Conservation (phyloP, 64 coral and sea anemone genomes). For the Hydrozoanthus tunicans region DNA sequence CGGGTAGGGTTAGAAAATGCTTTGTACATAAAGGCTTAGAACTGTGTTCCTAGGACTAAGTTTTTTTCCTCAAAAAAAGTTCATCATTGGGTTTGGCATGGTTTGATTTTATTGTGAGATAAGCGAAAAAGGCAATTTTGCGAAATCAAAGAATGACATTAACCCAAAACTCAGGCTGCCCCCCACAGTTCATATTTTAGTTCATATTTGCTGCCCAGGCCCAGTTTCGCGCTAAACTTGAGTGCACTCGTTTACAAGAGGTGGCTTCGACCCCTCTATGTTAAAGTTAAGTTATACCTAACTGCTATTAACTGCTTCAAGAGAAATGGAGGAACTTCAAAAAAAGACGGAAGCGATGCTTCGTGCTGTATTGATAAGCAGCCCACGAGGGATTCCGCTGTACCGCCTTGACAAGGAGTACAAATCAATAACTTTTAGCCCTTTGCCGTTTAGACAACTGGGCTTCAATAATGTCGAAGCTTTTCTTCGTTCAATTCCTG, state of each 20-base stretch:
- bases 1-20: neutral
- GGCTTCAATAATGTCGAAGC: constrained; percentile 76
- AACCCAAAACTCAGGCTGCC: neutral
- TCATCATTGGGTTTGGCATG: too few relatives aligned
- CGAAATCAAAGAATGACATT: neutral
- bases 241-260: neutral
- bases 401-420: constrained; percentile 70
- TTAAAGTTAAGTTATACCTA: neutral
- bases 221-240: constrained; percentile 68
- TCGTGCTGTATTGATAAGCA: constrained; percentile 90
- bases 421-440: constrained; percentile 55
- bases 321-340: constrained; percentile 82
- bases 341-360: constrained; percentile 89
- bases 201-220: neutral
- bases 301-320: neutral
- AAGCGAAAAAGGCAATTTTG: too few relatives aligned
- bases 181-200: neutral
- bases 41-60: too few relatives aligned
- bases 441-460: constrained; percentile 71
- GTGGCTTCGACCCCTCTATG: neutral
- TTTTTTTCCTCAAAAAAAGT: too few relatives aligned
- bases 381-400: constrained; percentile 75
- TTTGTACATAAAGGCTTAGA: neutral
- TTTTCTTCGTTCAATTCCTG: constrained; percentile 75
- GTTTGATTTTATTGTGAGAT: too few relatives aligned